Conservation (phyloP, 2,113 vertebrate genomes). For the Alces alces region DNA sequence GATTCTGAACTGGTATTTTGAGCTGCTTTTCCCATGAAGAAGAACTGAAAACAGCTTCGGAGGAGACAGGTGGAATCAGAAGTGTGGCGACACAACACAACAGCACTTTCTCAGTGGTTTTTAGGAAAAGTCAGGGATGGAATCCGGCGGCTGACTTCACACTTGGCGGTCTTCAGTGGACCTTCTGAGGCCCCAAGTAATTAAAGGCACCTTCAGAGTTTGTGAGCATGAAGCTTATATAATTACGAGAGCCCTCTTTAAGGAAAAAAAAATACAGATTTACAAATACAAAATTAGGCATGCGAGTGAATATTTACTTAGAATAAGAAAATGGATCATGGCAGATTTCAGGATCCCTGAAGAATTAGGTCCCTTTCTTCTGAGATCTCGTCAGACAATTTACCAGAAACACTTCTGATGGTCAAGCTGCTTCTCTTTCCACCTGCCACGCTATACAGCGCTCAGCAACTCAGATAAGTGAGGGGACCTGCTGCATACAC, state of each 20-base stretch:
- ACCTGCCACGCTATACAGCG: not conserved
- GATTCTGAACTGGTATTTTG: not conserved
- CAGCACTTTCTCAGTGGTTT: not conserved
- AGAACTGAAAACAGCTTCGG: not conserved
- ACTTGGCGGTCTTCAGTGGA: not conserved
- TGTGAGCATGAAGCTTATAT: not conserved
- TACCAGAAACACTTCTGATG: conserved; percentile 50
- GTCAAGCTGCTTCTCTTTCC: not conserved
- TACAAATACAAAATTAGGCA: conserved; percentile 58
- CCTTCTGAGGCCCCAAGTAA: not conserved
- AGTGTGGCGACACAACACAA: not conserved
- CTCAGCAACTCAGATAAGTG: not conserved
- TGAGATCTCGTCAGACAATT: conserved; percentile 20
- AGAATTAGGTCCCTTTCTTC: conserved; percentile 62
- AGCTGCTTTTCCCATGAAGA: not conserved
- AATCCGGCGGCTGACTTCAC: not conserved
- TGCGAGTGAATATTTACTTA: conserved; percentile 58
- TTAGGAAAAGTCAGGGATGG: not conserved
- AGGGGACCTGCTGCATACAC: not conserved
- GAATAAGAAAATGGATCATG: conserved; percentile 54
- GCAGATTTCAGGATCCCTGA: conserved; percentile 45
- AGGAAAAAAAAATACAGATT: conserved; percentile 34
- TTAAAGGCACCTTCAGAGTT: conserved; percentile 43
- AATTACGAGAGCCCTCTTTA: not conserved
- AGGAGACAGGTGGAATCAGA: not conserved